These are phyloP conservation scores for Catharus fuscescens DNA, from an alignment of 2,113 vertebrate species.

Conservation along the genomic window DNA sequence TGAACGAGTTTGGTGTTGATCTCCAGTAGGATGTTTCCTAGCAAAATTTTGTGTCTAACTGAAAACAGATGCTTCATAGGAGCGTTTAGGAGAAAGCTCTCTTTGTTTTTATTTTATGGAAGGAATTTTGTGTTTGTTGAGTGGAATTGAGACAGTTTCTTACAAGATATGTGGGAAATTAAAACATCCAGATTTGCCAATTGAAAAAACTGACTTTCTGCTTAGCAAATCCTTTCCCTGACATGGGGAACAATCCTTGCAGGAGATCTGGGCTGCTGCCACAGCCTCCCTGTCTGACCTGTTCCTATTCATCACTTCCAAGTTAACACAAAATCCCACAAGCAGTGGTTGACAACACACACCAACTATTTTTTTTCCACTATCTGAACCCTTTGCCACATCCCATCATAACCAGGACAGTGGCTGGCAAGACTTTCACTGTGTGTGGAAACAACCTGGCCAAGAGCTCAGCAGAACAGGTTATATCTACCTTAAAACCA, in stretches of 20 bases:
- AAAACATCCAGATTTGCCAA: not conserved
- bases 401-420: not conserved
- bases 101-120: conserved; percentile 8
- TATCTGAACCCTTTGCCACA: not conserved
- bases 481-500: not conserved
- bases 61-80: conserved; percentile 39
- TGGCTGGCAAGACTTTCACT: not conserved
- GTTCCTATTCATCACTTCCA: not conserved
- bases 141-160: not conserved
- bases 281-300: not conserved
- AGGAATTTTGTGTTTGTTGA: not conserved
- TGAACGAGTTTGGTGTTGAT: not conserved
- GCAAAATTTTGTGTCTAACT: not conserved
- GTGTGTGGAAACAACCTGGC: not conserved
- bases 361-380: not conserved
- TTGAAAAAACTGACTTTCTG: not conserved
- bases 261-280: not conserved
- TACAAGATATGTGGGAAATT: not conserved
- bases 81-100: not conserved
- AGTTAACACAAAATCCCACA: not conserved
- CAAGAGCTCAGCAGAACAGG: not conserved
- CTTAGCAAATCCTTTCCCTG: not conserved
- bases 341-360: not conserved
- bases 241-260: not conserved
- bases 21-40: conserved; percentile 28